These are phyloP conservation scores for Muscicapa adusta DNA, from an alignment of 2,113 vertebrate species.

Conservation along the genomic window DNA sequence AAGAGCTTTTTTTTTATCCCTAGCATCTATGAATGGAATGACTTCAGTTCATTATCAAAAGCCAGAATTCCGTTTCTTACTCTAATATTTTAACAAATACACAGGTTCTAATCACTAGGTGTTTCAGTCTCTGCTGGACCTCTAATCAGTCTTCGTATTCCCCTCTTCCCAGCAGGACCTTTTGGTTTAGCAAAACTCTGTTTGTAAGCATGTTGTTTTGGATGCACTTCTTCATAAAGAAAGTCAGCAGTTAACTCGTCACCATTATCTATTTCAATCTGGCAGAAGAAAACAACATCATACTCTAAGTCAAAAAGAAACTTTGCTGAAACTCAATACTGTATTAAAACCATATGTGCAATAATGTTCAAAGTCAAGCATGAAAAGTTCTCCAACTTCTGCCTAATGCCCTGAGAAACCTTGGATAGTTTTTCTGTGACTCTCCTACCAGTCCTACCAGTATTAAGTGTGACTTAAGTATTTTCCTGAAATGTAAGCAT, in stretches of 20 bases:
- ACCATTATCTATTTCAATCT: slow-evolving; percentile 96
- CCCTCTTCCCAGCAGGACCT: slow-evolving; percentile 90
- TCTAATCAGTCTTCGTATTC: slow-evolving; percentile 87
- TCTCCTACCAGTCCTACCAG: neutral
- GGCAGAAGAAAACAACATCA: neutral
- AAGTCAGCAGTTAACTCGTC: slow-evolving; percentile 92
- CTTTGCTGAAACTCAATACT: neutral
- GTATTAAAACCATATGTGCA: neutral
- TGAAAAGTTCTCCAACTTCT: neutral
- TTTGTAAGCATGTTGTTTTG: slow-evolving; percentile 94
- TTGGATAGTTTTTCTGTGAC: neutral
- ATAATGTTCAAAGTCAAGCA: neutral
- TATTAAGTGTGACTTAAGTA: neutral
- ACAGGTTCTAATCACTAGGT: slow-evolving; percentile 70
- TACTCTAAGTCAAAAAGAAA: neutral
- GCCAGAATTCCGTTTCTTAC: slow-evolving; percentile 31
- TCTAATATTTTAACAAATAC: neutral
- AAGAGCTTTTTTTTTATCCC: neutral
- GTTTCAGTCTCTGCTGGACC: slow-evolving; percentile 83
- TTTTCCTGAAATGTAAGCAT: neutral
- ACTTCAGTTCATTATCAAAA: slow-evolving; percentile 70
- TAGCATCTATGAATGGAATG: slow-evolving; percentile 64
- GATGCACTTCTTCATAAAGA: slow-evolving; percentile 95
- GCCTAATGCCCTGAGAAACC: neutral
- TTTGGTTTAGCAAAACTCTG: slow-evolving; percentile 94